Evolutionary conservation across 2,888 invertebrate species (phyloP).

Genomic region (Drosophila robusta): DNA sequence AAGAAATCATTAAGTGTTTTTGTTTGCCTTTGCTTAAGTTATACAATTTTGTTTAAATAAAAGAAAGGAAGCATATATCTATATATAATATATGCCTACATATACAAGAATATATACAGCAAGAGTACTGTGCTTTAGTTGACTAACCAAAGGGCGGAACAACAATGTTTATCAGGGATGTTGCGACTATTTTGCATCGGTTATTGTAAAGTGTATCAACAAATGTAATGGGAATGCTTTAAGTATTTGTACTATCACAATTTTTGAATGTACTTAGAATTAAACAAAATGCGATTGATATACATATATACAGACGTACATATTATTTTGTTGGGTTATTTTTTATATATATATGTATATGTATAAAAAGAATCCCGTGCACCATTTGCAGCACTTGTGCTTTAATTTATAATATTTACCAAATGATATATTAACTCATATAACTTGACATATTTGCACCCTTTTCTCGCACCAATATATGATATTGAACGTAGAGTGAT

Average conservation of each 20-base stretch:
- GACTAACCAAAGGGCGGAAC: conserved; percentile 28
- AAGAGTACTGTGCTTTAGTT: conserved; percentile 37
- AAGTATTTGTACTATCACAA: conserved; percentile 49
- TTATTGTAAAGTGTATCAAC: conserved; percentile 45
- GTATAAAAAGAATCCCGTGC: conserved; percentile 27
- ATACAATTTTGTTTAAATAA: conserved; percentile 72
- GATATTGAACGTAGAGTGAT: conserved; percentile 79
- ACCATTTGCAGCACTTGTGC: conserved; percentile 52
- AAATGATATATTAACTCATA: conserved; percentile 16
- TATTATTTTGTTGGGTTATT: conserved; percentile 1
- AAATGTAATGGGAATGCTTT: conserved; percentile 61
- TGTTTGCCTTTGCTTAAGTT: conserved; percentile 74
- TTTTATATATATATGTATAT: background rate
- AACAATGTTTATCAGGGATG: conserved; percentile 53
- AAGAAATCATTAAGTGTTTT: conserved; percentile 48
- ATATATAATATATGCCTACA: conserved; percentile 18
- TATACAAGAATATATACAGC: conserved; percentile 15
- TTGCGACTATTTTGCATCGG: conserved; percentile 49
- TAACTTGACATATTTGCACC: conserved; percentile 59
- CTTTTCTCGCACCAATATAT: conserved; percentile 75
- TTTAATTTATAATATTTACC: conserved; percentile 39
- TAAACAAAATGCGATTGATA: conserved; percentile 21
- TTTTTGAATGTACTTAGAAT: conserved; percentile 51
- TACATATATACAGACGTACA: conserved; percentile 9
- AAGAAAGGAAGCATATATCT: conserved; percentile 40